Evolutionary conservation across 2,888 invertebrate genomes (phyloP).

Genomic region (Himalopsyche anomala): DNA sequence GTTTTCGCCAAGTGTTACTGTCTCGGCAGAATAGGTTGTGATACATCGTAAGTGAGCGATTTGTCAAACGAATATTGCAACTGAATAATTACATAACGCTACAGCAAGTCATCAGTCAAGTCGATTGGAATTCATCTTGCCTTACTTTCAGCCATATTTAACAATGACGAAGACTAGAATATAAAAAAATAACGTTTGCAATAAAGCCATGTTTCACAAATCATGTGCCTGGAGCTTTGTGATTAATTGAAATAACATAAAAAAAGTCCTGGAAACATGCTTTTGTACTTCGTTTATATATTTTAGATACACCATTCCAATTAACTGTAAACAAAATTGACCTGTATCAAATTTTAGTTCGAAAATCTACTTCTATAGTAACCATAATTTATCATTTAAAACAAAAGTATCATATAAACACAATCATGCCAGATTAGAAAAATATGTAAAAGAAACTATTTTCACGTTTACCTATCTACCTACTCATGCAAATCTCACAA

Average conservation of each 20-base stretch:
- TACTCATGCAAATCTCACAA: background rate
- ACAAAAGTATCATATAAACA: background rate
- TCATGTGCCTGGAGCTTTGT: background rate
- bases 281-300: background rate
- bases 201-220: background rate
- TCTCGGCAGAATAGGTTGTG: conserved; percentile 8
- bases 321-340: no score
- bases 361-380: background rate
- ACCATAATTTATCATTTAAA: background rate
- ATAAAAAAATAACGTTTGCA: background rate
- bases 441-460: no score
- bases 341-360: no score
- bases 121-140: background rate
- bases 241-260: background rate
- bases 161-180: no score
- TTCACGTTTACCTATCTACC: no score
- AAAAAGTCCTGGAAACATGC: background rate
- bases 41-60: conserved; percentile 23
- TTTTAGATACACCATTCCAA: background rate
- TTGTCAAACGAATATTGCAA: conserved; percentile 18
- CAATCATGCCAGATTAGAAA: no score
- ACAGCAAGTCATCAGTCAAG: conserved; percentile 3
- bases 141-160: background rate
- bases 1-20: conserved; percentile 26
- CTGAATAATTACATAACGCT: conserved; percentile 26